phyloP scores from a whole-genome alignment of 1,140 invertebrate species.

The Drosophila neocordata region DNA sequence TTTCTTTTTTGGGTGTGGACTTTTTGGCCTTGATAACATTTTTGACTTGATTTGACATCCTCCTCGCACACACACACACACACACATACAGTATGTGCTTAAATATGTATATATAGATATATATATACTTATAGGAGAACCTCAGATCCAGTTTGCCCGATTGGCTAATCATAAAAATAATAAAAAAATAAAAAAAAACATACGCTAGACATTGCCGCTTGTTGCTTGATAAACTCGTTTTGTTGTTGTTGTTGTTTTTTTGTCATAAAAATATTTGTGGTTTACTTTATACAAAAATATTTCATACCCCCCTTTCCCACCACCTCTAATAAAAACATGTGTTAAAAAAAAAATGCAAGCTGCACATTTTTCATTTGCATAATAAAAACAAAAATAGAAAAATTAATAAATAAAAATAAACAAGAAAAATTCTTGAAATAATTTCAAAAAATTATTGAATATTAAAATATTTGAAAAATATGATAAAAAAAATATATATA shows the following conservation, averaged over 20 bases:
- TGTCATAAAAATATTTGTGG: slow-evolving; percentile 12
- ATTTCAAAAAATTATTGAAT: too few relatives aligned
- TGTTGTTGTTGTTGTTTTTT: background rate
- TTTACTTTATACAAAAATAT: slow-evolving; percentile 6
- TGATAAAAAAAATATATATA: too few relatives aligned
- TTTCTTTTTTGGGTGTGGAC: background rate
- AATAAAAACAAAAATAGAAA: too few relatives aligned
- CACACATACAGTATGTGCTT: background rate
- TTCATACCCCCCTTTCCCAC: background rate
- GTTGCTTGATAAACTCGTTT: slow-evolving; percentile 5
- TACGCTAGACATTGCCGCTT: background rate
- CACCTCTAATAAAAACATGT: background rate
- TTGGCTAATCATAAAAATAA: slow-evolving; percentile 5
- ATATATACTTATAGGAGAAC: background rate
- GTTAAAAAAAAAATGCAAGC: too few relatives aligned
- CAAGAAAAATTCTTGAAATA: too few relatives aligned
- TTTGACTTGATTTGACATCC: background rate
- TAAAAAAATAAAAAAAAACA: background rate
- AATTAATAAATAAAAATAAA: too few relatives aligned
- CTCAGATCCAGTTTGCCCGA: slow-evolving; percentile 6
- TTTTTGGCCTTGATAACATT: background rate
- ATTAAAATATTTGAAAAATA: too few relatives aligned
- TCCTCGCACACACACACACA: background rate
- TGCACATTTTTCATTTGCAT: too few relatives aligned
- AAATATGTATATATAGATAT: background rate